phyloP scores from a whole-genome alignment of 2,888 invertebrate genomes.

The Congeria kusceri region DNA sequence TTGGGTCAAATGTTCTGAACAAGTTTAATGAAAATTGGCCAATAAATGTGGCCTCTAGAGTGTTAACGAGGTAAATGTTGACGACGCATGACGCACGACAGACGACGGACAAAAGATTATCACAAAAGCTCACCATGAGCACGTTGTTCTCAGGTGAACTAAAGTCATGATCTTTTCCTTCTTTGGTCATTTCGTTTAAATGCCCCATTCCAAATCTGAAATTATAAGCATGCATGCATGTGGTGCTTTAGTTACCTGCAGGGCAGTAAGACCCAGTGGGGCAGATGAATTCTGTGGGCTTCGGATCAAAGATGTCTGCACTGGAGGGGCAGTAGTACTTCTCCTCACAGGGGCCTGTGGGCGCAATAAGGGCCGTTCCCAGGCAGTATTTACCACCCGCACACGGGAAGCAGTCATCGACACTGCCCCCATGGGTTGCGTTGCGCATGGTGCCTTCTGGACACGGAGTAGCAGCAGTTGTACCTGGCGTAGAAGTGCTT shows the following conservation, averaged over 20 bases:
- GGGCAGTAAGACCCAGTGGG: conserved; percentile 79
- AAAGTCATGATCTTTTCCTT: too few relatives aligned
- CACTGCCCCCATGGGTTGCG: conserved; percentile 69
- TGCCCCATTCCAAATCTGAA: too few relatives aligned
- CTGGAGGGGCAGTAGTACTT: conserved; percentile 79
- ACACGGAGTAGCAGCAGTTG: conserved; percentile 70
- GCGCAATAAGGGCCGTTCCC: conserved; percentile 59
- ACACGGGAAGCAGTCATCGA: conserved; percentile 77
- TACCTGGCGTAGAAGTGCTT: conserved; percentile 61
- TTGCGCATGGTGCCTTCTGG: conserved; percentile 77
- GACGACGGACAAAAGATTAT: too few relatives aligned
- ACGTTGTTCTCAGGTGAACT: too few relatives aligned
- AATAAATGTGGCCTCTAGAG: too few relatives aligned
- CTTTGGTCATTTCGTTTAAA: too few relatives aligned
- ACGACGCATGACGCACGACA: too few relatives aligned
- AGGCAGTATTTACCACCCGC: conserved; percentile 77
- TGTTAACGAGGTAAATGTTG: too few relatives aligned
- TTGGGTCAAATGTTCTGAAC: too few relatives aligned
- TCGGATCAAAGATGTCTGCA: conserved; percentile 66
- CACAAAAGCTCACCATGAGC: too few relatives aligned
- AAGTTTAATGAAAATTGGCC: too few relatives aligned
- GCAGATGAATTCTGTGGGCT: conserved; percentile 71
- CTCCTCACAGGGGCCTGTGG: conserved; percentile 72
- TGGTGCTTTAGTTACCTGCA: not conserved
- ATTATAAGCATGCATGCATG: too few relatives aligned